These are phyloP conservation scores for Lepus europaeus DNA, from an alignment of 2,113 vertebrate genomes.

Conservation along the genomic window DNA sequence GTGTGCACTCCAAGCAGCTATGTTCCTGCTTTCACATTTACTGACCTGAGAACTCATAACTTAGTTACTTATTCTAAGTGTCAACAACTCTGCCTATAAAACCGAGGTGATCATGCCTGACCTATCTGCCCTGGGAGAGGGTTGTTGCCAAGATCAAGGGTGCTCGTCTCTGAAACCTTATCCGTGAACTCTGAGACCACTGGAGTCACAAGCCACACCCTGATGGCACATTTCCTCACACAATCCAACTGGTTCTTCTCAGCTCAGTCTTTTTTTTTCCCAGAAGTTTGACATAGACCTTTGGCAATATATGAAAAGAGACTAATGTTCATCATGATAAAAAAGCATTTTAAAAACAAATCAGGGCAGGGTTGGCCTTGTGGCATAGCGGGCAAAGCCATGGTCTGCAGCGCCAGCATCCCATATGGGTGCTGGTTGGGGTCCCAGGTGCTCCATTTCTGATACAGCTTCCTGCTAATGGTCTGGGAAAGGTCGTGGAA, in stretches of 20 bases:
- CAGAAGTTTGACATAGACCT: neutral
- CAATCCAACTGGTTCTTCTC: neutral
- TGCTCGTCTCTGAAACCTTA: neutral
- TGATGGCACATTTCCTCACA: neutral
- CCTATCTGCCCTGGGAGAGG: neutral
- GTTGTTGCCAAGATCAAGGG: neutral
- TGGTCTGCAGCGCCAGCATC: too few species aligned
- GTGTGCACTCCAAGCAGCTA: neutral
- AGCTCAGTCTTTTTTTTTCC: conserved; percentile 16
- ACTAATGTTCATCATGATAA: neutral
- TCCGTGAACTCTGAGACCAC: neutral
- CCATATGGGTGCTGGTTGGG: too few species aligned
- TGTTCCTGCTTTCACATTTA: neutral
- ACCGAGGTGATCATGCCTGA: neutral
- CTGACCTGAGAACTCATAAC: neutral
- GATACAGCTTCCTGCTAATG: too few species aligned
- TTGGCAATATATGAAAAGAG: neutral
- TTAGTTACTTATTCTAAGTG: neutral
- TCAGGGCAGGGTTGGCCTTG: neutral
- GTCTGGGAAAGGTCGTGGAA: too few species aligned
- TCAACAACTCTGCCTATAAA: neutral
- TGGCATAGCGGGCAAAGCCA: too few species aligned
- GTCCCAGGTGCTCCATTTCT: too few species aligned
- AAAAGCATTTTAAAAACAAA: neutral
- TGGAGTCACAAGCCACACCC: rapidly evolving